Base-by-base conservation (phyloP, 1,140 invertebrate species). In the Tyrophagus putrescentiae region DNA sequence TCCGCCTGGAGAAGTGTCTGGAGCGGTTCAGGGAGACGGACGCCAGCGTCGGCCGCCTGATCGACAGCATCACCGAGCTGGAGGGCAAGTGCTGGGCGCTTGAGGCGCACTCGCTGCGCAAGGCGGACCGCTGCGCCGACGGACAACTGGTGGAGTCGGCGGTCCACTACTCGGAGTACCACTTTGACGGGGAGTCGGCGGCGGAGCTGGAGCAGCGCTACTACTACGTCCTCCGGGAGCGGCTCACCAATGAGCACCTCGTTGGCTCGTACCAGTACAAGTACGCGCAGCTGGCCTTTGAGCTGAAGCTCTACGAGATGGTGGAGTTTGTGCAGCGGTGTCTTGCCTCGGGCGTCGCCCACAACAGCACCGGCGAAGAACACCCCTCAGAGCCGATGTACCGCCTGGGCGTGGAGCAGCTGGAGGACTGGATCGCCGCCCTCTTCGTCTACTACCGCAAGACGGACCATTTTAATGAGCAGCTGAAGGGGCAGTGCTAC, bases 221-320 rank as follows among this genome's bases (percentile, higher is more conserved):
- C 50, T 56, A 62, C 33, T 33, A 31, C 27, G 23, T 5, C 1
- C 25, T 63, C 1, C n/a, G 28, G 41, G 44, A 63, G 23, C 25
- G 48, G 13, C 16, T 63, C n/a, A 7, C 29, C n/a, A 60, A 63
- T 57, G 58, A 63, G 31, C 31, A 60, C 27, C 29, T 62, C 18
- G 28, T 53, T 7, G 16, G 44, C 34, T 23, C n/a, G 11, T 61
- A 57, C 23, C 41, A 32, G 23, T 7, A 6, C 1, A 48, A 63
- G 42, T 21, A 28, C 50, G 9, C 23, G 28, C 62, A 56, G 21
- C 27, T 53, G 18, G 4, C 36, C 25, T 56, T 63, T 48, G 52
- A 63, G 53, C 41, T 42, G n/a, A 56, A 60, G 13, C 23, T 54
- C 11, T 18, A 45, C 13, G 32, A 62, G 21, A 31, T 41, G 3